Conservation (phyloP, 2,797 vertebrate species). For the Etheostoma nigrum region DNA sequence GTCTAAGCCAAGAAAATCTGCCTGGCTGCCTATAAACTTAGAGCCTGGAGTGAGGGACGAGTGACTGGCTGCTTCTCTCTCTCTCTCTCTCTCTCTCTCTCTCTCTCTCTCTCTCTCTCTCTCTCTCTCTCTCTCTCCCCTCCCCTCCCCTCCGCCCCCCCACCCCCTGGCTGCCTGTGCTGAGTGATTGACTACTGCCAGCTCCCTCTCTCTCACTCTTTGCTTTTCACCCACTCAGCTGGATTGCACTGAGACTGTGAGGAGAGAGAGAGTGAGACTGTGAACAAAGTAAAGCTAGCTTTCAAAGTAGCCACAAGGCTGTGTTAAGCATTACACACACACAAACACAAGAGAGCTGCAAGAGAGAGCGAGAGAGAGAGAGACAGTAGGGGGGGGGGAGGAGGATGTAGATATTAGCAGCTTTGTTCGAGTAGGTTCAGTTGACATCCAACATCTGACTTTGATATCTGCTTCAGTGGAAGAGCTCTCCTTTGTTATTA, state of each 20-base stretch:
- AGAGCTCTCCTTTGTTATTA: not conserved
- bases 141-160: rapidly evolving
- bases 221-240: conserved; percentile 67
- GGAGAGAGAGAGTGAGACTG: conserved; percentile 30
- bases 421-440: conserved; percentile 29
- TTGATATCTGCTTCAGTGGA: conserved; percentile 32
- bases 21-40: conserved; percentile 71
- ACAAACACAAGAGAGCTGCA: conserved; percentile 52
- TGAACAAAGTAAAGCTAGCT: conserved; percentile 49
- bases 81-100: conserved; percentile 46
- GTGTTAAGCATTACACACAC: conserved; percentile 60
- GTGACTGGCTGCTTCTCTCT: conserved; percentile 59
- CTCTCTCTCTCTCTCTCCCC: conserved; percentile 33
- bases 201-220: conserved; percentile 17
- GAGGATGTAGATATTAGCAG: conserved; percentile 8
- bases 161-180: not conserved
- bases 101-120: conserved; percentile 38
- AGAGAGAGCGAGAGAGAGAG: conserved; percentile 17
- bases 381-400: conserved; percentile 10
- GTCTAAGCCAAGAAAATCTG: conserved; percentile 79
- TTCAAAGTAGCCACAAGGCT: conserved; percentile 56
- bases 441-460: conserved; percentile 61
- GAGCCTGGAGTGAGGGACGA: conserved; percentile 68
- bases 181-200: conserved; percentile 48
- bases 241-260: conserved; percentile 46